Conservation (phyloP, 1,140 invertebrate species). For the Rhyzopertha dominica region DNA sequence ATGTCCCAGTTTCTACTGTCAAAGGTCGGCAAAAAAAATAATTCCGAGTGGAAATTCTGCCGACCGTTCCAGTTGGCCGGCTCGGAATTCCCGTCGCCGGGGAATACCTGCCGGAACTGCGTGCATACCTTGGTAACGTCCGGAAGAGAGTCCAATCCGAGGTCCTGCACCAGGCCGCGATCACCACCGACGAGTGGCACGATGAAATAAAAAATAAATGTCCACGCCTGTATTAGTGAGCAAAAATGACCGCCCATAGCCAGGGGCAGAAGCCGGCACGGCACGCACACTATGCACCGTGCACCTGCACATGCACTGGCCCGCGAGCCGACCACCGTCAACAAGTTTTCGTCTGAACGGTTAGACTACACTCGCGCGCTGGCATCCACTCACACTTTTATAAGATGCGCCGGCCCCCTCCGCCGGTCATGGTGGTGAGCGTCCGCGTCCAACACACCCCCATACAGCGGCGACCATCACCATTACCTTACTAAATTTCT, state of each 20-base stretch:
- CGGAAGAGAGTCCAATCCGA: constrained; percentile 28
- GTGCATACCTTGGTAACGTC: constrained; percentile 33
- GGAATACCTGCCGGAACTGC: constrained; percentile 20
- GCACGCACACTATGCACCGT: constrained; percentile 18
- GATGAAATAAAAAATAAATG: constrained; percentile 32
- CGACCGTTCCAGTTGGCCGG: constrained; percentile 14
- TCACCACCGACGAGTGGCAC: constrained; percentile 21
- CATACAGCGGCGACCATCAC: too few relatives aligned
- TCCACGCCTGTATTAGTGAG: constrained; percentile 28
- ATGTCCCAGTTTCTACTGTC: too few relatives aligned
- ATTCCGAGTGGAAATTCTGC: constrained; percentile 8
- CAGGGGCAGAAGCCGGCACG: constrained; percentile 24
- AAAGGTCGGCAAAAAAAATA: too few relatives aligned
- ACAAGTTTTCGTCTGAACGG: constrained; percentile 21
- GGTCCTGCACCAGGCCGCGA: constrained; percentile 23
- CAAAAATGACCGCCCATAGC: constrained; percentile 35
- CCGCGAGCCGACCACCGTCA: constrained; percentile 11
- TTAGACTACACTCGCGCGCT: constrained; percentile 24
- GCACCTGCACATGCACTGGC: constrained; percentile 26
- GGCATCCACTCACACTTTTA: constrained; percentile 28
- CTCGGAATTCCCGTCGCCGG: constrained; percentile 21
- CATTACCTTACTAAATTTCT: too few relatives aligned
- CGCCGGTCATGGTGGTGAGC: too few relatives aligned
- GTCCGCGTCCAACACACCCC: too few relatives aligned
- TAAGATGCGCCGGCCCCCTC: too few relatives aligned